These are phyloP conservation scores for Graptemys geographica DNA, from an alignment of 2,797 vertebrate genomes.

Conservation along the genomic window DNA sequence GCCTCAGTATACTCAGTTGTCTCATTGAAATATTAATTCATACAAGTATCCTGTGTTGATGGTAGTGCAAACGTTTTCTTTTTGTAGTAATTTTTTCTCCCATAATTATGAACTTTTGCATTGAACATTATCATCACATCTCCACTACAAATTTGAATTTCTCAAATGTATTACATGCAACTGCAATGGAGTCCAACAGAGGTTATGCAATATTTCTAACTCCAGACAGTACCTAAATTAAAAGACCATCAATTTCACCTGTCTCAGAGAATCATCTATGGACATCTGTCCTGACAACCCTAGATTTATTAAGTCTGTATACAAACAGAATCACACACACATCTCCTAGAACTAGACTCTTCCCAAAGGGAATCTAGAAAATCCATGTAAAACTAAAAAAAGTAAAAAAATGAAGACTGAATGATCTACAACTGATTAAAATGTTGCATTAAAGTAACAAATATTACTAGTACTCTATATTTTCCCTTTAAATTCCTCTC, in stretches of 20 bases:
- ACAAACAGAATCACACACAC: not conserved
- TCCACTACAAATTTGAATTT: not conserved
- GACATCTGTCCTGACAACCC: not conserved
- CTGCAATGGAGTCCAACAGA: not conserved
- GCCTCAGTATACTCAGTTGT: not conserved
- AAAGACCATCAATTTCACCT: not conserved
- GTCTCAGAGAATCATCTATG: not conserved
- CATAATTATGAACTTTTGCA: not conserved
- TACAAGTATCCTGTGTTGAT: not conserved
- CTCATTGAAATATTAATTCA: not conserved
- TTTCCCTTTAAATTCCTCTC: not conserved
- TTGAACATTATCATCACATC: not conserved
- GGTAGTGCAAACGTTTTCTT: not conserved
- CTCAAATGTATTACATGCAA: not conserved
- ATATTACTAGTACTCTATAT: not conserved
- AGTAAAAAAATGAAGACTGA: not conserved
- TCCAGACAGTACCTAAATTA: not conserved
- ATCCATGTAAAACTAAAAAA: not conserved
- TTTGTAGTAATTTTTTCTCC: not conserved
- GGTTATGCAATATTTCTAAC: not conserved
- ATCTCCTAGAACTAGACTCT: not conserved
- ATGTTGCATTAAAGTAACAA: not conserved
- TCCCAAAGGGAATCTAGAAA: not conserved
- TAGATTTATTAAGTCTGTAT: not conserved
- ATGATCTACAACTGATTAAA: not conserved